Conservation (phyloP, 2,797 vertebrate genomes). For the Macropodus opercularis region DNA sequence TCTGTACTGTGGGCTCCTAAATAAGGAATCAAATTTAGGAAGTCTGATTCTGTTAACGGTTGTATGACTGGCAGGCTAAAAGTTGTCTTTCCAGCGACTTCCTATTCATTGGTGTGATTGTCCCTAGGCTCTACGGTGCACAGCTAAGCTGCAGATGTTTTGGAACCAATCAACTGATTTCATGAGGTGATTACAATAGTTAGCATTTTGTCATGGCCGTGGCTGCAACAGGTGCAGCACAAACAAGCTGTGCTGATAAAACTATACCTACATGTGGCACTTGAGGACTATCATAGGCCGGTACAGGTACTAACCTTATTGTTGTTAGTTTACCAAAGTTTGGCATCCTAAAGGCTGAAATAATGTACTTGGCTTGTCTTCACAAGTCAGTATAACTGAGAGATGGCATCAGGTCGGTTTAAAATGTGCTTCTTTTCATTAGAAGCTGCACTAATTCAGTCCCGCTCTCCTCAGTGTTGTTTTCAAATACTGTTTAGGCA, state of each 20-base stretch:
- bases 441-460: constrained; percentile 38
- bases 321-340: constrained; percentile 63
- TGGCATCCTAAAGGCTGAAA: constrained; percentile 37
- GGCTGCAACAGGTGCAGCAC: constrained; percentile 11
- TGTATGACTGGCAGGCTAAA: constrained; percentile 58
- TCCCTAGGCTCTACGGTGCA: constrained; percentile 53
- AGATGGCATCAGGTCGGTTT: constrained; percentile 37
- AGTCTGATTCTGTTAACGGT: constrained; percentile 44
- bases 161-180: constrained; percentile 13
- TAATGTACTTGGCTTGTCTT: constrained; percentile 39
- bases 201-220: background rate
- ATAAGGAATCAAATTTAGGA: constrained; percentile 58
- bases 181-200: constrained; percentile 7
- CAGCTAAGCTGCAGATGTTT: constrained; percentile 34
- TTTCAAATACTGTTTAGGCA: constrained; percentile 31
- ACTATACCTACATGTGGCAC: constrained; percentile 33
- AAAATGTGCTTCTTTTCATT: constrained; percentile 53
- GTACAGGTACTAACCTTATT: constrained; percentile 51
- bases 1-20: constrained; percentile 78
- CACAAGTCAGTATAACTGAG: constrained; percentile 31
- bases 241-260: constrained; percentile 15
- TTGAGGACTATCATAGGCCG: constrained; percentile 43
- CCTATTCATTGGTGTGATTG: constrained; percentile 32
- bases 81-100: constrained; percentile 48
- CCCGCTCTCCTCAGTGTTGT: constrained; percentile 33